These are phyloP conservation scores for Odontophorus gujanensis DNA, from an alignment of 2,113 vertebrate genomes.

Conservation along the genomic window DNA sequence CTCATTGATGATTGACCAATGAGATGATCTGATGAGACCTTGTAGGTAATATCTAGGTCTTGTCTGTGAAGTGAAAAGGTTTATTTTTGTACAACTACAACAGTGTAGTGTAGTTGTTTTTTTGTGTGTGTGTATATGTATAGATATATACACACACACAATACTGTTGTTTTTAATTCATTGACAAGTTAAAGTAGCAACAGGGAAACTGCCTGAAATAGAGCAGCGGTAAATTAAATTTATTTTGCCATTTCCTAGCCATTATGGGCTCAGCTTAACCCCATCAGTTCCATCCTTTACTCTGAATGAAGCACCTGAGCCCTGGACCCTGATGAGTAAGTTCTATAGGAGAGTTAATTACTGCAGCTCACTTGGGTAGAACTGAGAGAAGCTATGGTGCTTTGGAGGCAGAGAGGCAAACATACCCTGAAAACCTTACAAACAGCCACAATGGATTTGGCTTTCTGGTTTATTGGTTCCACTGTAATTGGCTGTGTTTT, in stretches of 20 bases:
- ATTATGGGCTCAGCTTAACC: not conserved
- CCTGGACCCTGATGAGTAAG: accelerated
- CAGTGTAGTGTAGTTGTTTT: not conserved
- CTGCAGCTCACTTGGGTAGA: not conserved
- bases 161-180: not conserved
- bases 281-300: not conserved
- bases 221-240: not conserved
- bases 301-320: accelerated
- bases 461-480: not conserved
- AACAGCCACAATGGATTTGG: not conserved
- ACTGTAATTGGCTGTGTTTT: not conserved
- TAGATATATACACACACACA: not conserved
- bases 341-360: not conserved
- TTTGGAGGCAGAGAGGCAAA: not conserved
- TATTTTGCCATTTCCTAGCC: not conserved
- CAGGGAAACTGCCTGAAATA: not conserved
- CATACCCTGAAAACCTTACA: not conserved
- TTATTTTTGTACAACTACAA: not conserved
- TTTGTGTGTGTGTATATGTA: too few species aligned
- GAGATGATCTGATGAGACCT: not conserved
- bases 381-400: not conserved
- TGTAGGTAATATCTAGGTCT: not conserved
- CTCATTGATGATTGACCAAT: not conserved
- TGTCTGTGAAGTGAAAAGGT: not conserved
- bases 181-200: not conserved